Evolutionary conservation across 2,797 vertebrate species (phyloP).

Genomic region (Megalops cyprinoides): DNA sequence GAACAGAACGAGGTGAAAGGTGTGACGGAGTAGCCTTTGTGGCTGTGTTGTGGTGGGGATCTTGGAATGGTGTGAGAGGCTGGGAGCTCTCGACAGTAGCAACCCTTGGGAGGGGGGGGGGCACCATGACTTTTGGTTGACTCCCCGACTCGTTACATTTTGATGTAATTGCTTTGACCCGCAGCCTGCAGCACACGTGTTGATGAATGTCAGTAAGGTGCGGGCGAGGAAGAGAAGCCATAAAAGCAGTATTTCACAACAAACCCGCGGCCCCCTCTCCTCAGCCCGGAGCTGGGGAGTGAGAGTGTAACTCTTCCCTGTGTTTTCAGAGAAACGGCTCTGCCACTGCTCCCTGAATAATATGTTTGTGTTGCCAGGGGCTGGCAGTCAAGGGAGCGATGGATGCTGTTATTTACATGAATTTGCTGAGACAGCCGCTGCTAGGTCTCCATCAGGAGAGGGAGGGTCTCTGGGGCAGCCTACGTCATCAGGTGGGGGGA

Average conservation of each 20-base stretch:
- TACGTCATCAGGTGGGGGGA: background rate
- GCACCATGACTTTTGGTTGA: background rate
- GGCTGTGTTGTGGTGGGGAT: too few species aligned
- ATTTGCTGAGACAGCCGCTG: background rate
- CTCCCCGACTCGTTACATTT: background rate
- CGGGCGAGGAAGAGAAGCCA: background rate
- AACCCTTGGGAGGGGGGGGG: background rate
- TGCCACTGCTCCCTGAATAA: constrained; percentile 10
- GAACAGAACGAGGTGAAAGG: background rate
- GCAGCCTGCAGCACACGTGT: background rate
- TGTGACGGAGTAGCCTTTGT: too few species aligned
- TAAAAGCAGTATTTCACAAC: background rate
- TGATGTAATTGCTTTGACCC: background rate
- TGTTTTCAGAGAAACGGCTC: constrained; percentile 1
- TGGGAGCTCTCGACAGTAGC: too few species aligned
- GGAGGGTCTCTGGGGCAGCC: background rate
- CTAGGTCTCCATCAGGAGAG: background rate
- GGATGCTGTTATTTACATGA: background rate
- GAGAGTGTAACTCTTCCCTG: background rate
- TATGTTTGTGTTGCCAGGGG: constrained; percentile 7
- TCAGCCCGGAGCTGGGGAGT: background rate
- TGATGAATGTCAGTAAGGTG: background rate
- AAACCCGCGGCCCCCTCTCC: background rate
- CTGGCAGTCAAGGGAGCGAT: constrained; percentile 9
- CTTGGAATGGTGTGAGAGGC: background rate